Evolutionary conservation across 1,140 invertebrate species (phyloP), one percentile per base, ranked within the genome.

Genomic region (Tribolium madens): DNA sequence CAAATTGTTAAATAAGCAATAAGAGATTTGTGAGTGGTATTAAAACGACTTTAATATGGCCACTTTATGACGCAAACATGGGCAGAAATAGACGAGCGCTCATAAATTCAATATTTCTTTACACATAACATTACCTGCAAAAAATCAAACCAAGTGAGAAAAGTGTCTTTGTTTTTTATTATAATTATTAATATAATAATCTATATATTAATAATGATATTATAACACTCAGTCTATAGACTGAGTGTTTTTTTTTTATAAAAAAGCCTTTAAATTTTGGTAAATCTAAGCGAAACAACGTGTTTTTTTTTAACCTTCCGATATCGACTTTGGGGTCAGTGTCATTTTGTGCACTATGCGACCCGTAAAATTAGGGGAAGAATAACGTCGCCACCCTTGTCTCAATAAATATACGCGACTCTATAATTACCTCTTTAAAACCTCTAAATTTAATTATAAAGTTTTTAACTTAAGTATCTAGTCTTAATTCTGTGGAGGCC

Each of bases 301-400:
- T 42, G 9, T 42, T n/a, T 42, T 36, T 7, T 36, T 42, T 42
- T 42, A 60, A 26, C 57, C 57, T 64, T 36, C 57, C n/a, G 12
- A 12, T 64, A 64, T 64, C 26, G 57, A 64, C 57, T 21, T 64
- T 14, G 7, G 3, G 26, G 57, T 57, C 57, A 64, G 10, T 33
- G 57, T 64, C 26, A 64, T 64, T 64, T 31, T 31, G 31, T 42
- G 21, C 18, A 64, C 21, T 31, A n/a, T 33, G 21, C 57, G 57
- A 64, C 26, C 57, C 57, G 57, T 64, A 14, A 64, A 64, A 64
- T 64, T 12, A 64, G 26, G 26, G 21, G 31, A 33, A 64, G 57
- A 64, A 64, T 64, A 64, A 14, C 31, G 57, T 21, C 57, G 57
- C 26, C 57, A 12, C 1, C n/a, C 18, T 60, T 9, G 53, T 21